Evolutionary conservation across 2,797 vertebrate genomes (phyloP).

Genomic region (Falco concolor): DNA sequence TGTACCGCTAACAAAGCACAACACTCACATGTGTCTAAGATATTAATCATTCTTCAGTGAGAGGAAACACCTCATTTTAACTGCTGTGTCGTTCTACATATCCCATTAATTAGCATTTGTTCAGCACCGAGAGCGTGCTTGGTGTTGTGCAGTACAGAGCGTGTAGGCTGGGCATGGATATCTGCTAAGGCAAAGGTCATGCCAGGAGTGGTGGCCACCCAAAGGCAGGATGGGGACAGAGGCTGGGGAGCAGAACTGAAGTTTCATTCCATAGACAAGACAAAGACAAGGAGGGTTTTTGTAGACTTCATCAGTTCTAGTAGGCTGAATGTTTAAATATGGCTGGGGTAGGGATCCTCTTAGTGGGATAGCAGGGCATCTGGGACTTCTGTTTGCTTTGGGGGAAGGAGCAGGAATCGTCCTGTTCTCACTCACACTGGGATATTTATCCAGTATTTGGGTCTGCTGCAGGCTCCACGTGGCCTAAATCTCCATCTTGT

Average conservation of each 20-base stretch:
- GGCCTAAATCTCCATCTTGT: not conserved
- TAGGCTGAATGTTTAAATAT: not conserved
- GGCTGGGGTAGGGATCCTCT: not conserved
- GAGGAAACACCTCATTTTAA: slow-evolving; percentile 16
- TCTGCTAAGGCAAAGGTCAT: not conserved
- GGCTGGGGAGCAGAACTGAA: not conserved
- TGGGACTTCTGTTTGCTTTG: not conserved
- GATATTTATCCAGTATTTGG: not conserved
- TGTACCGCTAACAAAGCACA: slow-evolving; percentile 14
- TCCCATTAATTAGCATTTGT: not conserved
- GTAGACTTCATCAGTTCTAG: not conserved
- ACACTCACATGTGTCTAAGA: slow-evolving; percentile 15
- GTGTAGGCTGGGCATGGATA: not conserved
- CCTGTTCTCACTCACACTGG: not conserved
- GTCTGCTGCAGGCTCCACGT: not conserved
- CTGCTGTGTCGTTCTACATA: not conserved
- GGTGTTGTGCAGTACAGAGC: not conserved
- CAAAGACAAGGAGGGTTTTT: not conserved
- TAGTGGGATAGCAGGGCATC: not conserved
- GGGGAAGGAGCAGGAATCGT: not conserved
- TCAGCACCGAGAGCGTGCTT: not conserved
- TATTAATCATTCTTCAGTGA: slow-evolving; percentile 21
- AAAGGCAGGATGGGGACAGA: not conserved
- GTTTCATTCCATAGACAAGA: not conserved
- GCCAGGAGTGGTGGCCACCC: not conserved